Evolutionary conservation across 2,113 vertebrate genomes (phyloP).

Genomic region (Pomatostomus ruficeps): DNA sequence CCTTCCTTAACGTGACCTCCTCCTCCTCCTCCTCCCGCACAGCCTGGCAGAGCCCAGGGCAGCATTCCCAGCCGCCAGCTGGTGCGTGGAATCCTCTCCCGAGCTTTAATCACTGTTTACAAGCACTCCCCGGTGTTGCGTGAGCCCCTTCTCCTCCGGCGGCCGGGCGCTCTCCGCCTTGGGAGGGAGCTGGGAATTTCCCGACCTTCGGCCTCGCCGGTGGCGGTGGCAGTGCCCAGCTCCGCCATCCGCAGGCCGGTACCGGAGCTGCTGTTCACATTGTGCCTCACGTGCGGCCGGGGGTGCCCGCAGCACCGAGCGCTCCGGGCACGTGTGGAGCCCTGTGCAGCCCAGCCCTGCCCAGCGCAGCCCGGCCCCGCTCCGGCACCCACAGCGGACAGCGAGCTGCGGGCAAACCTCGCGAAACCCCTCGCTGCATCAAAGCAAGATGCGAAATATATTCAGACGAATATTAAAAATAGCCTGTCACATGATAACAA

Average conservation of each 20-base stretch:
- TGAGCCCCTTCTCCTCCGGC: not conserved
- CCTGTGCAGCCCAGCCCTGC: conserved; percentile 49
- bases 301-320: conserved; percentile 20
- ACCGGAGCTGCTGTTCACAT: not conserved
- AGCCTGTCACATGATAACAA: conserved; percentile 17
- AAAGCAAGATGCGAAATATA: conserved; percentile 12
- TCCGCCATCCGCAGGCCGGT: not conserved
- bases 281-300: conserved; percentile 28
- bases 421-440: not conserved
- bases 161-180: not conserved
- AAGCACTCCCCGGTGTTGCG: not conserved
- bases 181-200: not conserved
- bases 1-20: not conserved
- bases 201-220: not conserved
- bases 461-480: conserved; percentile 60
- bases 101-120: conserved; percentile 6
- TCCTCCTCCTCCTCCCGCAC: not conserved
- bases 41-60: not conserved
- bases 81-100: not conserved
- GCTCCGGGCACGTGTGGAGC: conserved; percentile 62
- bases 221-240: not conserved
- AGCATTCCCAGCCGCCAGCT: not conserved
- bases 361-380: not conserved
- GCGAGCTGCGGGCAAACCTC: not conserved
- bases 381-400: too few species aligned